Conservation (phyloP, 2,113 vertebrate species). For the Coptodon bakossiorum region DNA sequence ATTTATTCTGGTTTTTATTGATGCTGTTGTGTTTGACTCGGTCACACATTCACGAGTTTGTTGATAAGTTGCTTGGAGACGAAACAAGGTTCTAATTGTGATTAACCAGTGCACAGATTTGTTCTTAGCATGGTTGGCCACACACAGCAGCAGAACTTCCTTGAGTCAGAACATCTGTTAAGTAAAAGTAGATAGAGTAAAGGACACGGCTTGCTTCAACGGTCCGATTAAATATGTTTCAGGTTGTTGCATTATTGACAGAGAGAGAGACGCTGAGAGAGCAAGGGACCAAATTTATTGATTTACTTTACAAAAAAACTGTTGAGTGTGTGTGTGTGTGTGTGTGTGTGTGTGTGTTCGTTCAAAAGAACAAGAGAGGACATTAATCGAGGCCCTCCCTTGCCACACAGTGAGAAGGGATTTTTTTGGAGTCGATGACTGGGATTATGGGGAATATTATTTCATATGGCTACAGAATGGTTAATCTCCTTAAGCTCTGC, state of each 20-base stretch:
- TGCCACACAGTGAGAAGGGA: conserved; percentile 34
- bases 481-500: conserved; percentile 49
- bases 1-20: neutral
- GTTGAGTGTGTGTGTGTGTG: neutral
- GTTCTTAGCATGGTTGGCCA: neutral
- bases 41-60: neutral
- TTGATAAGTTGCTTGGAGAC: neutral
- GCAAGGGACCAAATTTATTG: neutral
- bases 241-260: neutral
- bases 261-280: neutral
- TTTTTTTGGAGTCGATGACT: conserved; percentile 33
- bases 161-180: neutral
- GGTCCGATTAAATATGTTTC: neutral
- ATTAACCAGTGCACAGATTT: neutral
- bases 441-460: conserved; percentile 55
- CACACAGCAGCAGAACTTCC: neutral
- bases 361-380: conserved; percentile 18
- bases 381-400: neutral
- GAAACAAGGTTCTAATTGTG: neutral
- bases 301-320: neutral
- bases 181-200: neutral
- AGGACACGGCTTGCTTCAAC: neutral
- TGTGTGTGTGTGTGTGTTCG: neutral
- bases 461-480: conserved; percentile 39
- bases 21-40: fast-evolving